Evolutionary conservation across 1,140 invertebrate genomes (phyloP), one percentile per base, ranked within the genome.

Genomic region (Spodoptera frugiperda): DNA sequence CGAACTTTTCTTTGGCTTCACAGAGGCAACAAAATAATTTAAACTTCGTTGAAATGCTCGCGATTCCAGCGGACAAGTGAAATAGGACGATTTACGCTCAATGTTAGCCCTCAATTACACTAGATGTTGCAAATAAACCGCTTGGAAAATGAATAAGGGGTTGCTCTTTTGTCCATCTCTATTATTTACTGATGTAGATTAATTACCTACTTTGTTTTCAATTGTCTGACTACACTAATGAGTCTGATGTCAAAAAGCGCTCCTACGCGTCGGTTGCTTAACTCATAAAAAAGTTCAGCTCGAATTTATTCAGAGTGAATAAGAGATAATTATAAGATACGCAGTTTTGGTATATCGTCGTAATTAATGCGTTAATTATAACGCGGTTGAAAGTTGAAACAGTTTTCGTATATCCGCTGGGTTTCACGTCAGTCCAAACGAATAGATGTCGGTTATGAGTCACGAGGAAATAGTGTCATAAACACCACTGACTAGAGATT

Each of bases 91-190:
- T 54, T 54, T 54, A 19, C 17, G 6, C 17, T 15, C 17, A 10
- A 55, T 17, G 53, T 55, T 55, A 55, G n/a, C 9, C n/a, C 53
- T 55, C 53, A 55, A 55, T 55, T 55, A 55, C 53, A 55, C 53
- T 19, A 19, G 17, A 11, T 17, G 53, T 19, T 17, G 33, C 33
- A 39, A 63, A 17, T 39, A 63, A 44, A 46, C 33, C 15, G 55
- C 14, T 33, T 59, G 59, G 11, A 46, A 44, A 44, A 46, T 19
- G n/a, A 63, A 61, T 44, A 14, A 44, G 15, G n/a, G 44, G 33
- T 63, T 15, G 8, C 59, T 63, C 6, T 46, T 46, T 63, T 63
- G 33, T 63, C 39, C 59, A 46, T 59, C 14, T 59, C 30, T 3
- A 33, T 59, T 59, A 54, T 59, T 59, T n/a, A 59, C 55, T 59